phyloP scores from a whole-genome alignment of 2,113 vertebrate genomes.

The Seriola dumerili region DNA sequence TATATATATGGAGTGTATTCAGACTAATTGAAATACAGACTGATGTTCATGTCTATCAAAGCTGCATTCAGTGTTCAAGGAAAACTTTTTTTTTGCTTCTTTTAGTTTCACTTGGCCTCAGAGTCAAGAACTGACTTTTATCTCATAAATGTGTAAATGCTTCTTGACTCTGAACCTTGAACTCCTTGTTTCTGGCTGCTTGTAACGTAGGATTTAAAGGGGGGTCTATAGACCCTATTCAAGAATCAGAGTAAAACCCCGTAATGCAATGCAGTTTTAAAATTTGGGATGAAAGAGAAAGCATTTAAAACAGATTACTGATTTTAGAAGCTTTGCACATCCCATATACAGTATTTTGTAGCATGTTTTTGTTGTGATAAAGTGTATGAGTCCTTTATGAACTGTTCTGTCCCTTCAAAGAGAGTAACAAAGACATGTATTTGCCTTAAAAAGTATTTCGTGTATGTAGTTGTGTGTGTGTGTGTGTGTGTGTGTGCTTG shows the following conservation, averaged over 20 bases:
- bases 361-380: slow-evolving; percentile 5
- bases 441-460: slow-evolving; percentile 15
- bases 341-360: neutral
- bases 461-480: neutral
- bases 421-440: slow-evolving; percentile 15
- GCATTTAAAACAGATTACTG: neutral
- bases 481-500: neutral
- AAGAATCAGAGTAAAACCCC: neutral
- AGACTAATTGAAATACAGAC: slow-evolving; percentile 17
- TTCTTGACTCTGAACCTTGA: neutral
- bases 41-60: slow-evolving; percentile 5
- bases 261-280: neutral
- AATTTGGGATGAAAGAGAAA: neutral
- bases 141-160: neutral
- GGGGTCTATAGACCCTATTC: neutral
- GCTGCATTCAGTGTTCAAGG: neutral
- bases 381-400: neutral
- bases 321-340: slow-evolving; percentile 7
- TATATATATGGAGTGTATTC: neutral
- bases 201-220: neutral
- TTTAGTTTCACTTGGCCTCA: neutral
- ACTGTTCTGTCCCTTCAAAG: slow-evolving; percentile 22
- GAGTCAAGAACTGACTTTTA: neutral
- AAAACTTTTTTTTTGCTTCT: neutral
- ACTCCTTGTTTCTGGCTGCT: neutral